Conservation (phyloP, 2,113 vertebrate species). For the Ceyx cyanopectus region DNA sequence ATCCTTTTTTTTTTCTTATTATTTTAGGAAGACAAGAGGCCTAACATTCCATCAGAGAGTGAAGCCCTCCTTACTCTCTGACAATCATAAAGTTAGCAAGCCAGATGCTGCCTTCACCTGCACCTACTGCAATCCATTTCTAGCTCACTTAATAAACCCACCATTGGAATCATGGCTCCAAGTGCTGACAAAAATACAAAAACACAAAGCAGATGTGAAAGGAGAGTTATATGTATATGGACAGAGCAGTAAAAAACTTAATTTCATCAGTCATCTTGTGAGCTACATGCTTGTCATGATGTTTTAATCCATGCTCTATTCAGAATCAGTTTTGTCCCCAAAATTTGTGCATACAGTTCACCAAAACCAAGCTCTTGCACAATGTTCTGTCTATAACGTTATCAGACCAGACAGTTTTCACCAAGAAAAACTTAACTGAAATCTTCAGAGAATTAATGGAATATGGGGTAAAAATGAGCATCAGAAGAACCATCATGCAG, state of each 20-base stretch:
- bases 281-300: background rate
- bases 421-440: background rate
- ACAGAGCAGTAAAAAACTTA: background rate
- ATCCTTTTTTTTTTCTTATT: background rate
- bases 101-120: slow-evolving; percentile 39
- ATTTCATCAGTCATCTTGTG: background rate
- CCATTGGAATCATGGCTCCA: background rate
- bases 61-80: background rate
- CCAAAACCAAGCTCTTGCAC: background rate
- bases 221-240: background rate
- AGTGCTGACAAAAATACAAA: background rate
- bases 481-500: background rate
- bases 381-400: background rate
- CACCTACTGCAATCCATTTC: background rate
- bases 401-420: background rate
- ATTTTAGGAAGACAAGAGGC: background rate
- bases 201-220: slow-evolving; percentile 16
- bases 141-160: slow-evolving; percentile 25
- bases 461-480: background rate
- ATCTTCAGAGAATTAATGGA: background rate
- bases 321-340: background rate
- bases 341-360: background rate
- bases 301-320: background rate
- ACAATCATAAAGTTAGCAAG: background rate
- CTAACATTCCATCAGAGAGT: background rate